Evolutionary conservation across 2,797 vertebrate species (phyloP), one percentile per base, ranked within the genome.

Genomic region (Semotilus atromaculatus): DNA sequence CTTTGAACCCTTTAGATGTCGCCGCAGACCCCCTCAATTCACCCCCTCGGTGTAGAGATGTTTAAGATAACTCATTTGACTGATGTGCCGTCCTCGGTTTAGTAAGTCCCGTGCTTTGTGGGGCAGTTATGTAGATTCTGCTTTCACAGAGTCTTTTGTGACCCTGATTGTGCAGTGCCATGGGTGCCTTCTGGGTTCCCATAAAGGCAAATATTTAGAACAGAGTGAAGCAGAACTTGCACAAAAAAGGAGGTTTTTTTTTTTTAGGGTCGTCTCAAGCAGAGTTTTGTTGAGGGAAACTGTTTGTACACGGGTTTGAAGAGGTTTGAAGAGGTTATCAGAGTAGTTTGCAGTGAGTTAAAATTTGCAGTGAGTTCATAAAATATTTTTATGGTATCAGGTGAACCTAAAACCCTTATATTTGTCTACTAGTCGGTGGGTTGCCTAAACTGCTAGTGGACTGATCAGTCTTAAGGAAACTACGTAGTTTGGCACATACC

Each of bases 51-150:
- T 91, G 90, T 90, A 87, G 91, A 92, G 90, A 89, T 90, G 90
- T 86, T 92, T 86, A 89, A 90, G 91, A 89, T 89, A 88, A 90
- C 93, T 91, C 91, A 85, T 92, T 93, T 95, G 93, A 92, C 93
- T 94, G 93, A 94, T 96, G 91, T 93, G 89, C 91, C 90, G 87
- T 93, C 93, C 90, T 90, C 91, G 92, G 86, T 90, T 90, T 88
- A 89, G 86, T 91, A 92, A 91, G 90, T 85, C 91, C 89, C 89
- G 87, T 86, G 83, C 89, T 21, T 53, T 94, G 94, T 95, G 92
- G 91, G 84, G 83, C 93, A 91, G 92, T 94, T 94, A 95, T 93
- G 94, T 93, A 95, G 92, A 95, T 96, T 90, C 55, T 40, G 84
- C 80, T 86, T 88, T 82, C 88, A 89, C 53, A 23, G 82, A 89